These are phyloP conservation scores for Aldrovandia affinis DNA, from an alignment of 2,797 vertebrate genomes.

Conservation along the genomic window DNA sequence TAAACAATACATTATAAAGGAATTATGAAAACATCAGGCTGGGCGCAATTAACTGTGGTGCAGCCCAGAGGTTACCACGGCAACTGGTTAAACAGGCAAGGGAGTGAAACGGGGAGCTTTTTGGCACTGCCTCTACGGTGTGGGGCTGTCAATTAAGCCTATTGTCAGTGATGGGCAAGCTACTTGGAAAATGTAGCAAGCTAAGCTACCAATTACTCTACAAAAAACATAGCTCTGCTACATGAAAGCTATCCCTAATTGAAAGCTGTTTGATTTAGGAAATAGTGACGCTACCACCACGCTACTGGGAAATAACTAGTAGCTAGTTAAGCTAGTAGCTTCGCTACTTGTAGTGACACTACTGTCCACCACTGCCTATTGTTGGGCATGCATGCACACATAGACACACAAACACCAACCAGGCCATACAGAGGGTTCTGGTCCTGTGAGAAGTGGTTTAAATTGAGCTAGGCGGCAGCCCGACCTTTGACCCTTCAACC, in stretches of 20 bases:
- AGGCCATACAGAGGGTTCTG: constrained; percentile 38
- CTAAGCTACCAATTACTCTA: no score
- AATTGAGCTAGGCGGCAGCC: neutral
- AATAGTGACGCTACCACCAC: no score
- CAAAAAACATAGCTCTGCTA: no score
- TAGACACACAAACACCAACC: constrained; percentile 46
- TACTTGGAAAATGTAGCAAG: no score
- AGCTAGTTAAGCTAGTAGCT: no score
- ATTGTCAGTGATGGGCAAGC: constrained; percentile 31
- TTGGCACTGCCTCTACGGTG: constrained; percentile 49
- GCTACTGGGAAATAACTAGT: no score
- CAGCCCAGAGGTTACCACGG: constrained; percentile 60
- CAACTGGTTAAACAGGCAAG: constrained; percentile 60
- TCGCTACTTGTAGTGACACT: no score
- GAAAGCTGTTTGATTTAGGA: no score
- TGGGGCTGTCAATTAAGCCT: constrained; percentile 62
- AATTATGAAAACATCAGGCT: constrained; percentile 51
- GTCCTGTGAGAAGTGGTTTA: constrained; percentile 11
- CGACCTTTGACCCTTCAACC: neutral
- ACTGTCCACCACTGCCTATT: no score
- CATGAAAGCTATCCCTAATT: no score
- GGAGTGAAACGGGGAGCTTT: constrained; percentile 13
- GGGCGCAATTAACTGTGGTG: constrained; percentile 28
- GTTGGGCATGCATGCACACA: constrained; percentile 23
- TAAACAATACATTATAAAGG: constrained; percentile 17